Base-by-base conservation (phyloP, 2,888 invertebrate species). In the Cepaea hortensis region DNA sequence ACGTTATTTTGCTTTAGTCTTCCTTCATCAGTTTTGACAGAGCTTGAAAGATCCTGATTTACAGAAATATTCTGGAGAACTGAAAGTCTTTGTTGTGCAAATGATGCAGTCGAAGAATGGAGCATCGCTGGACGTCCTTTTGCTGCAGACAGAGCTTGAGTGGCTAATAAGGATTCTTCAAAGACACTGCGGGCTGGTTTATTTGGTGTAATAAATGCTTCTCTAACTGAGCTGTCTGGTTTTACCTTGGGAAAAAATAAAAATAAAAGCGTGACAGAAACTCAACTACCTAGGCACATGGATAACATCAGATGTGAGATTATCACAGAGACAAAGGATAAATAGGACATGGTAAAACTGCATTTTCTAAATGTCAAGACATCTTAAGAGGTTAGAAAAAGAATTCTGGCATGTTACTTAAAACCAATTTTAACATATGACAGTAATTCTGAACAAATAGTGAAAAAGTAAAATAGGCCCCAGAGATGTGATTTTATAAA, bases 1-100 rank as follows among this genome's bases (percentile, higher is more conserved):
- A 85, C 46, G n/a, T 85, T 85, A 68, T 81, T 81, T n/a, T 85
- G 85, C 50, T 62, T 79, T 13, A 65, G 46, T 18, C 62, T 84
- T n/a, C 18, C n/a, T n/a, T 20, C 35, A 9, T 73, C 75, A 4
- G 15, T 18, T 55, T 23, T 75, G 15, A 11, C 4, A 61, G n/a
- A 35, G 15, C 23, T 61, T 55, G 55, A 50, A 9, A 35, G 20
- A 61, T 73, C 72, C n/a, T 35, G 18, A 55, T 55, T n/a, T 11
- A 11, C 7, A 20, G 73, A 72, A 0, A 55, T 61, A 23, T 1
- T 73, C 15, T 72, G 48, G 11, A 50, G n/a, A 46, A 55, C 55
- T 9, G 61, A 61, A n/a, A 72, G 1, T 81, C 70, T 20, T 35
- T 79, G 35, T 35, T 62, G 35, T 15, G 61, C 46, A 48, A 70